Base-by-base conservation (phyloP, 1,140 invertebrate genomes). In the Dendrolimus kikuchii region DNA sequence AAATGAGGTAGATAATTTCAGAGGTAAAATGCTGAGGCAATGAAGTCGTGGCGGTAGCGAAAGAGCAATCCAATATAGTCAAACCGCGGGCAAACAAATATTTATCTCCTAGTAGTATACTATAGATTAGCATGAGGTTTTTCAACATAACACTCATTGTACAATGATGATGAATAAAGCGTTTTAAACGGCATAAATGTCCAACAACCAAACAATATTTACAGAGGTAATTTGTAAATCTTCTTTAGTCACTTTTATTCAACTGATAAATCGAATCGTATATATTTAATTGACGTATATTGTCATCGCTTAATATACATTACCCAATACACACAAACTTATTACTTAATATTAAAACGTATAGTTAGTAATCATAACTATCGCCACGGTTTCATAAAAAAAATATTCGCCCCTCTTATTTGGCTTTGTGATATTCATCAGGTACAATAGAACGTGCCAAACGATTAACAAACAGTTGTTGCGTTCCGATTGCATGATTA, bases 1-100 rank as follows among this genome's bases (percentile, higher is more conserved):
- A 55, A 76, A 74, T 82, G 79, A 82, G 78, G 81, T 82, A 82
- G 72, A 74, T 78, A 76, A 59, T 51, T 68, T 67, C 59, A 67
- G 23, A 23, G 23, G 23, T 23, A 23, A 23, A 23, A 51, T 40
- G 51, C 50, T 62, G 60, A 61, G 62, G 56, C 50, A 51, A 49
- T 56, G 59, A 64, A 66, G 57, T 68, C 71, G 72, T 67, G 67
- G 66, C 67, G 73, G 62, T 55, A 66, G 70, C 57, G 40, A 56
- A 60, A 63, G 68, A 71, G 64, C 63, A 71, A 68, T 65, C 55
- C 8, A 10, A 40, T 9, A 46, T 8, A 40, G 39, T n/a, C 39
- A 8, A 49, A 9, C 1, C 23, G 23, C 23, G 23, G 23, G 1
- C 23, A 3, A 23, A 23, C 23, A 3, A 23, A 23, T 23, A 23